Base-by-base conservation (phyloP, 2,113 vertebrate genomes). In the Henicopernis longicauda region DNA sequence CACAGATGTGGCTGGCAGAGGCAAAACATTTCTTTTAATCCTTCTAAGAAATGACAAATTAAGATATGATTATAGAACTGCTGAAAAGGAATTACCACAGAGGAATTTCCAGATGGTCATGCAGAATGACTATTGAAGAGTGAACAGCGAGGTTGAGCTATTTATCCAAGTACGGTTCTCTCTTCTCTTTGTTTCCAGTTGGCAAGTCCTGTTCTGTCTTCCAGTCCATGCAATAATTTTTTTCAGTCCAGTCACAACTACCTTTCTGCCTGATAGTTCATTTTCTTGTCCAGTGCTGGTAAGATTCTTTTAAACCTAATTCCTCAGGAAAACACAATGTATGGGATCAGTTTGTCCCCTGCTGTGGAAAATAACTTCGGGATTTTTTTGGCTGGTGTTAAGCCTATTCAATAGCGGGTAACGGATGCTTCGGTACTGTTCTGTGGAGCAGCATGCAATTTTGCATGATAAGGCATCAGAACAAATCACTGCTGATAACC, bases 21-120 rank as follows among this genome's bases (percentile, higher is more conserved):
- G 23, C 6, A 9, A 95, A 89, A 57, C 23, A n/a, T 50, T 96
- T 76, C 72, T 96, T 93, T 84, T 80, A 94, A 96, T 95, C 87
- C 71, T 97, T 95, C 73, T 82, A 93, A 95, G 91, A 97, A 97
- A 95, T 92, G 47, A 66, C 70, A 86, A 92, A 97, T 97, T 96
- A 95, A 80, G 82, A 91, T 92, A 66, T 89, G 88, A 96, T 97
- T 94, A 96, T 76, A 73, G 89, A 83, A 89, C 58, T 87, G 89
- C 92, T 94, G 72, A 86, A 96, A 97, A 92, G 58, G 38, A 96
- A 95, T 94, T 86, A 74, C 65, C 72, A 85, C 83, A 73, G 81
- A 95, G 86, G 81, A 95, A 89, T 94, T 96, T 86, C 85, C 94
- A 97, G 93, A 97, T 97, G 97, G 92, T 42, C 62, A n/a, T 61